phyloP scores from a whole-genome alignment of 2,888 invertebrate genomes.

The Trichopria drosophilae region DNA sequence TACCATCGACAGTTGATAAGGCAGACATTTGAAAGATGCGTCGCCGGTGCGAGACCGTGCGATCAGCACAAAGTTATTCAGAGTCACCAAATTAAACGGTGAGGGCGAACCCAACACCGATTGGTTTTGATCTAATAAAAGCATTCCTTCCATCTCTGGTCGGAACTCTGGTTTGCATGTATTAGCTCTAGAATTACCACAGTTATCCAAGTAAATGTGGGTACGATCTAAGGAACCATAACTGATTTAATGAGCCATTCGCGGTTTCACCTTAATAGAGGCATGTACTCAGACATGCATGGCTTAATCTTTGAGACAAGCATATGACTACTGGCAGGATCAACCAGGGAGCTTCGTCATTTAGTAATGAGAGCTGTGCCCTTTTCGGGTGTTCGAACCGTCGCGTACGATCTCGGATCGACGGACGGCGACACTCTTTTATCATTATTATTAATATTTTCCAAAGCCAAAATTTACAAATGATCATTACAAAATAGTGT shows the following conservation, averaged over 20 bases:
- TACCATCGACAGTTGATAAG: constrained; percentile 60
- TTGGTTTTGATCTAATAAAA: constrained; percentile 57
- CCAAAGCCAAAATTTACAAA: too few species aligned
- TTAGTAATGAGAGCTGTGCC: too few species aligned
- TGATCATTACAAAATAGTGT: too few species aligned
- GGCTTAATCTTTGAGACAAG: constrained; percentile 70
- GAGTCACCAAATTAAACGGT: constrained; percentile 60
- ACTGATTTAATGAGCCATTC: constrained; percentile 67
- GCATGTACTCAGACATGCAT: constrained; percentile 69
- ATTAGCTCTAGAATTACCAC: constrained; percentile 72
- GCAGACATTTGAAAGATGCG: constrained; percentile 69
- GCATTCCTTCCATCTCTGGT: constrained; percentile 54
- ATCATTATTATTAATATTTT: too few species aligned
- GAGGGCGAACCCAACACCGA: constrained; percentile 56
- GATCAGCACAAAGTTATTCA: constrained; percentile 57
- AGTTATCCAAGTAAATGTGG: constrained; percentile 63
- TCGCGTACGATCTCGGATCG: too few species aligned
- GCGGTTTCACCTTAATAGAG: constrained; percentile 63
- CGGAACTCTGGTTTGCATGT: constrained; percentile 63
- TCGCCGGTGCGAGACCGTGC: constrained; percentile 55
- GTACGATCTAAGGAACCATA: constrained; percentile 63
- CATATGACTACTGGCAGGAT: constrained; percentile 64
- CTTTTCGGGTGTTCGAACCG: too few species aligned
- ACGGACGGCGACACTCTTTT: too few species aligned
- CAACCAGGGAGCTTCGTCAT: constrained; percentile 53